phyloP scores from a whole-genome alignment of 2,888 invertebrate species.

The Anagyrus pseudococci region DNA sequence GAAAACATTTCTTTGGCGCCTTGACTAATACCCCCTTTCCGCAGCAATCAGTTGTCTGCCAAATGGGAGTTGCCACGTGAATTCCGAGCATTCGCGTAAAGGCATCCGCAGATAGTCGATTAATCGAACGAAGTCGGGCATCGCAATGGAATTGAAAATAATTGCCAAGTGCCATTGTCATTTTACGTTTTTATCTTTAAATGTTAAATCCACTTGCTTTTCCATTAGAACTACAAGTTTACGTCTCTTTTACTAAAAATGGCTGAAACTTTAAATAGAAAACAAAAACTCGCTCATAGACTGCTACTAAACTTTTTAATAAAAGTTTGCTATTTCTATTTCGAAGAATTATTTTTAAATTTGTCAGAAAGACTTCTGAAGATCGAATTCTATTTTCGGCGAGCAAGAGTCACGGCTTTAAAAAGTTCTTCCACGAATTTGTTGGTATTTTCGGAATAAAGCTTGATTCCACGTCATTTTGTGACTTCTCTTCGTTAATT shows the following conservation, averaged over 20 bases:
- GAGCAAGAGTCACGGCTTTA: too few species aligned
- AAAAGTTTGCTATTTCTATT: not conserved
- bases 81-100: not conserved
- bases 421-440: too few species aligned
- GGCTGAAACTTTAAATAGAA: too few species aligned
- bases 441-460: too few species aligned
- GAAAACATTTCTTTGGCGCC: too few species aligned
- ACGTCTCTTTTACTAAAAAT: not conserved
- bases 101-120: conserved; percentile 1
- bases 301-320: not conserved
- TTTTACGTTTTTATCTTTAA: not conserved
- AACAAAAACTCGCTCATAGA: not conserved
- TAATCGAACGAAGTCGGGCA: conserved; percentile 1
- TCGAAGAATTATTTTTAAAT: too few species aligned
- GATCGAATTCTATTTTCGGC: too few species aligned
- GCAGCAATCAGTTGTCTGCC: conserved; percentile 1
- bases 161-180: not conserved
- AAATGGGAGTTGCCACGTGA: conserved; percentile 13
- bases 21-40: not conserved
- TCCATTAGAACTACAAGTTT: not conserved
- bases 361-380: too few species aligned
- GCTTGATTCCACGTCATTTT: too few species aligned
- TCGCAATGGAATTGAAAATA: conserved; percentile 11
- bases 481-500: too few species aligned
- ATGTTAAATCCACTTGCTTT: not conserved